phyloP scores from a whole-genome alignment of 2,113 vertebrate species.

The Callochromis pleurospilus region DNA sequence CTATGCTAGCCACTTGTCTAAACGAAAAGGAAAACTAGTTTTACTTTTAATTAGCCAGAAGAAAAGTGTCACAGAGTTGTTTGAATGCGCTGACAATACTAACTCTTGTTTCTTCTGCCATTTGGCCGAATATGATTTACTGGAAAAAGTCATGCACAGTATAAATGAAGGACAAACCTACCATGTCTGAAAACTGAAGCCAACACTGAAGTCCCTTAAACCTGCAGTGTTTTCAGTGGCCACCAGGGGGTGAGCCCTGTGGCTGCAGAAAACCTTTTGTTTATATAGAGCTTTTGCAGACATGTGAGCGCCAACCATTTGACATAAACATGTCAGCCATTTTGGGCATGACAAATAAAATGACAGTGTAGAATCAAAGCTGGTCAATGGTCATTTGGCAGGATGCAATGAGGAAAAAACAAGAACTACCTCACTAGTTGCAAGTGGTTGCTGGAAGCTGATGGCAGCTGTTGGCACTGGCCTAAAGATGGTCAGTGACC shows the following conservation, averaged over 20 bases:
- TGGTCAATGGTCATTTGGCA: neutral
- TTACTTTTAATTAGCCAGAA: neutral
- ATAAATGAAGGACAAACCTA: neutral
- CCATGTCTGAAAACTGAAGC: neutral
- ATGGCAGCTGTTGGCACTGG: neutral
- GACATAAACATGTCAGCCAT: accelerated
- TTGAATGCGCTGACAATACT: neutral
- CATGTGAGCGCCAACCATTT: neutral
- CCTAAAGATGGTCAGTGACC: neutral
- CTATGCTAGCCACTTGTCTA: neutral
- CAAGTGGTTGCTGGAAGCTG: neutral
- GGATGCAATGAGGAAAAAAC: neutral
- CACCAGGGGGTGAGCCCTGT: neutral
- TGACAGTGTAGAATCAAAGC: neutral
- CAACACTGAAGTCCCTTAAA: neutral
- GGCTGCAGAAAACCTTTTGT: neutral
- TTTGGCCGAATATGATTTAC: accelerated
- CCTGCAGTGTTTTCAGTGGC: neutral
- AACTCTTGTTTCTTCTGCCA: neutral
- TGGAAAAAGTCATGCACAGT: neutral
- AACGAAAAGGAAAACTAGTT: neutral
- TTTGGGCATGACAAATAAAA: neutral
- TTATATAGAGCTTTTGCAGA: neutral
- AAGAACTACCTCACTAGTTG: neutral
- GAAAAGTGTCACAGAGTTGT: neutral